phyloP scores from a whole-genome alignment of 2,113 vertebrate genomes.

The Puntigrus tetrazona region DNA sequence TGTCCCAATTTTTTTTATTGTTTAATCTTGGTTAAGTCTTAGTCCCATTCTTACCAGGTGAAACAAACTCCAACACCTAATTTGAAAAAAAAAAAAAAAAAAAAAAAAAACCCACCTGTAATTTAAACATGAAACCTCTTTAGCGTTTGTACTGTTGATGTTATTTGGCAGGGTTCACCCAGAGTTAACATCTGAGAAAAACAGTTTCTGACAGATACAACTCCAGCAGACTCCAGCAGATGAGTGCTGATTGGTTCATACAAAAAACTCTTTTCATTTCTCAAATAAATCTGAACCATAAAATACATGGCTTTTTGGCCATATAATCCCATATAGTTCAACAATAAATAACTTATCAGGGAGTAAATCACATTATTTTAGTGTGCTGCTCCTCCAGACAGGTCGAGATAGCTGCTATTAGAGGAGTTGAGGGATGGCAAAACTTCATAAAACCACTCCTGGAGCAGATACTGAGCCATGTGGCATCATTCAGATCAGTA shows the following conservation, averaged over 20 bases:
- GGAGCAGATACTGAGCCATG: conserved; percentile 13
- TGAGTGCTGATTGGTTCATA: conserved; percentile 14
- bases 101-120: conserved; percentile 20
- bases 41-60: conserved; percentile 52
- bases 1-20: conserved; percentile 53
- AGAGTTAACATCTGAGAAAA: not conserved
- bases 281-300: not conserved
- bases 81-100: conserved; percentile 27
- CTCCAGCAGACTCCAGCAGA: conserved; percentile 21
- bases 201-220: conserved; percentile 12
- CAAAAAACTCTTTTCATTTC: not conserved
- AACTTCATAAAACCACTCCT: conserved; percentile 30
- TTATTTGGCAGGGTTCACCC: conserved; percentile 9
- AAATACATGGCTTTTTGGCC: not conserved
- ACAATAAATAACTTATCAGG: conserved; percentile 48
- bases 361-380: conserved; percentile 37
- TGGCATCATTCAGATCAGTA: not conserved
- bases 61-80: conserved; percentile 30
- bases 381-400: conserved; percentile 25
- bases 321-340: conserved; percentile 6
- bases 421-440: not conserved
- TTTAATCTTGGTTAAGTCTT: conserved; percentile 45
- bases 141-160: not conserved
- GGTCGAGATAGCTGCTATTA: not conserved
- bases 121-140: not conserved